A percentile compares a stretch with the other conserved stretches of the same genome.
Conservation (phyloP, 2,113 vertebrate species). For the Porphyrio hochstetteri region DNA sequence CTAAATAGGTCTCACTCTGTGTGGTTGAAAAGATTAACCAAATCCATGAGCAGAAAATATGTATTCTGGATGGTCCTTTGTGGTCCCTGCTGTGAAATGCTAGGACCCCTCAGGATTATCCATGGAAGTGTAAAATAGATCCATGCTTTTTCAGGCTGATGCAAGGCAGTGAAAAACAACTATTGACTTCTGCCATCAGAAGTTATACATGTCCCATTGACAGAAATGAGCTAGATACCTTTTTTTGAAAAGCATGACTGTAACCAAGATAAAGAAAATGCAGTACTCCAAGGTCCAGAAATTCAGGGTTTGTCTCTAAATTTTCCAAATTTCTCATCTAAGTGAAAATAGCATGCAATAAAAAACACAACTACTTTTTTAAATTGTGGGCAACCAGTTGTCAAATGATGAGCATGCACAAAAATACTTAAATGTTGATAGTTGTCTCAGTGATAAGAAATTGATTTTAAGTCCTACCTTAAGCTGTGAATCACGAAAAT, state of each 20-base stretch:
- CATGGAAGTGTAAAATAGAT: constrained; percentile 8
- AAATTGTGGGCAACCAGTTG: neutral
- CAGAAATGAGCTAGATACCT: neutral
- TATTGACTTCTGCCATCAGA: constrained; percentile 3
- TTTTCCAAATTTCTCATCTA: neutral
- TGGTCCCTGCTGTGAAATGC: constrained; percentile 6
- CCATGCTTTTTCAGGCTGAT: neutral
- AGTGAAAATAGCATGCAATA: neutral
- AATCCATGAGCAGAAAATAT: constrained; percentile 26
- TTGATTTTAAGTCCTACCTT: neutral
- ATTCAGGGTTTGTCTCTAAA: neutral
- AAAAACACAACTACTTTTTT: neutral
- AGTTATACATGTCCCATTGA: neutral
- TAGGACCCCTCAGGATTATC: neutral
- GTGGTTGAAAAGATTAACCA: neutral
- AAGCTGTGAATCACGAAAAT: neutral
- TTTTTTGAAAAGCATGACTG: neutral
- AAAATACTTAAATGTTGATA: neutral
- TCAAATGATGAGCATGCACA: neutral
- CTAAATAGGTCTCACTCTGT: neutral
- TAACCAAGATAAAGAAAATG: neutral
- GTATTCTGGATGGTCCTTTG: neutral
- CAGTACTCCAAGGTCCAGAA: neutral
- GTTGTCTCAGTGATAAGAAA: neutral
- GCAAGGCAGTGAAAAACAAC: neutral